These are phyloP conservation scores for Pseudopipra pipra DNA, from an alignment of 2,113 vertebrate species.

Conservation along the genomic window DNA sequence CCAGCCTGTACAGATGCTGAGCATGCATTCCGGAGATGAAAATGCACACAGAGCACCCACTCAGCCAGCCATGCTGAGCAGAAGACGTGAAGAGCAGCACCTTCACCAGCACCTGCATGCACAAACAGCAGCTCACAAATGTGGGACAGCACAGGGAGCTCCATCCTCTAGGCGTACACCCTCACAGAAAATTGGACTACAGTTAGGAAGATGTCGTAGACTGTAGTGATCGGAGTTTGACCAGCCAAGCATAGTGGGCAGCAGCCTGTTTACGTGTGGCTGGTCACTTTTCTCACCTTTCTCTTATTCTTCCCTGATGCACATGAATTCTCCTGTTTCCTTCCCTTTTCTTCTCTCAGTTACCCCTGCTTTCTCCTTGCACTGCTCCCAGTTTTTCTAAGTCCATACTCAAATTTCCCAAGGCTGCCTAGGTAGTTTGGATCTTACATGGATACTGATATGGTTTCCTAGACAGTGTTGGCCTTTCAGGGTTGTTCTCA, in stretches of 20 bases:
- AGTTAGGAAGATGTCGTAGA: background rate
- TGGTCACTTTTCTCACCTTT: background rate
- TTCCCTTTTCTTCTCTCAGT: background rate
- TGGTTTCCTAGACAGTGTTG: background rate
- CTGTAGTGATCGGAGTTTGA: accelerated
- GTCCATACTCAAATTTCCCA: background rate
- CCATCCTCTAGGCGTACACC: accelerated
- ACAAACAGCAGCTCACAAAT: background rate
- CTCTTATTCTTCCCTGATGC: background rate
- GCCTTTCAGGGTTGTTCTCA: background rate
- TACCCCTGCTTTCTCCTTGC: background rate
- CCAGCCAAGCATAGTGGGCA: background rate
- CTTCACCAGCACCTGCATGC: background rate
- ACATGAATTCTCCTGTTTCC: background rate
- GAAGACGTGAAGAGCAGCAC: background rate
- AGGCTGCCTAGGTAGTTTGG: background rate
- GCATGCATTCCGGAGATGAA: background rate
- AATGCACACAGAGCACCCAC: background rate
- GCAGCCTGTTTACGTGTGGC: background rate
- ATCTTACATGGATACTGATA: background rate
- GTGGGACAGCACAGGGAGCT: background rate
- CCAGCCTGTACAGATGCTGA: background rate
- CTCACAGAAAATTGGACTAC: background rate
- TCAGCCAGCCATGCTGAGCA: background rate
- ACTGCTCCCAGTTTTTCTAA: background rate